phyloP scores from a whole-genome alignment of 2,113 vertebrate genomes.

The Ageneiosus marmoratus region DNA sequence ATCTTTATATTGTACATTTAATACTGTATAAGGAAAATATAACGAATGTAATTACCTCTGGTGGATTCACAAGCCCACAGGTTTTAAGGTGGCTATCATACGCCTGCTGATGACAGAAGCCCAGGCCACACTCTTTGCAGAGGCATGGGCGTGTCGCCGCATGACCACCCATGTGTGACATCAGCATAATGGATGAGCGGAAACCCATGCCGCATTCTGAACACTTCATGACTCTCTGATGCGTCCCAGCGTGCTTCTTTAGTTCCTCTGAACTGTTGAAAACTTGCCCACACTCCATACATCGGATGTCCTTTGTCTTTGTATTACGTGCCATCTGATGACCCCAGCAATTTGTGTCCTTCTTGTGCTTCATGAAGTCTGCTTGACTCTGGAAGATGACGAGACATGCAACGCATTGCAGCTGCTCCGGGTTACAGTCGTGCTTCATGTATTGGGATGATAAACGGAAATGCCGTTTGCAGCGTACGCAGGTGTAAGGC shows the following conservation, averaged over 20 bases:
- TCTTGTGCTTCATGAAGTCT: constrained; percentile 75
- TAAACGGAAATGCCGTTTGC: constrained; percentile 72
- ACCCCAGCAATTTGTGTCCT: constrained; percentile 78
- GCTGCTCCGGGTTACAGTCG: constrained; percentile 66
- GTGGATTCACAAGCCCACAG: constrained; percentile 59
- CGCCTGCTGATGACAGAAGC: constrained; percentile 79
- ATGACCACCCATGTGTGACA: constrained; percentile 88
- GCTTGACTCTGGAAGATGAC: constrained; percentile 66
- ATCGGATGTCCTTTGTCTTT: constrained; percentile 70
- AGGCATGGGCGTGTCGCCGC: constrained; percentile 81
- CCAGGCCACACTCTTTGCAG: constrained; percentile 84
- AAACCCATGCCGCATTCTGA: constrained; percentile 86
- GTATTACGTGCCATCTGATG: constrained; percentile 56
- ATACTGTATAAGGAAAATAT: not conserved
- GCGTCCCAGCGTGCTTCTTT: constrained; percentile 83
- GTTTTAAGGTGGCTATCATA: constrained; percentile 74
- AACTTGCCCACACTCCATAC: constrained; percentile 82
- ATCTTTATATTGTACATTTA: not conserved
- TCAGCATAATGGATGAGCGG: constrained; percentile 82
- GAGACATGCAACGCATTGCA: constrained; percentile 75
- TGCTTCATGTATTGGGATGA: constrained; percentile 70
- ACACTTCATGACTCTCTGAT: constrained; percentile 86
- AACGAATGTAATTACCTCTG: constrained; percentile 57
- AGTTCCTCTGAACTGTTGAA: constrained; percentile 80
- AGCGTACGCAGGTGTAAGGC: constrained; percentile 79